Evolutionary conservation across 2,113 vertebrate genomes (phyloP).

Genomic region (Stegostoma tigrinum): DNA sequence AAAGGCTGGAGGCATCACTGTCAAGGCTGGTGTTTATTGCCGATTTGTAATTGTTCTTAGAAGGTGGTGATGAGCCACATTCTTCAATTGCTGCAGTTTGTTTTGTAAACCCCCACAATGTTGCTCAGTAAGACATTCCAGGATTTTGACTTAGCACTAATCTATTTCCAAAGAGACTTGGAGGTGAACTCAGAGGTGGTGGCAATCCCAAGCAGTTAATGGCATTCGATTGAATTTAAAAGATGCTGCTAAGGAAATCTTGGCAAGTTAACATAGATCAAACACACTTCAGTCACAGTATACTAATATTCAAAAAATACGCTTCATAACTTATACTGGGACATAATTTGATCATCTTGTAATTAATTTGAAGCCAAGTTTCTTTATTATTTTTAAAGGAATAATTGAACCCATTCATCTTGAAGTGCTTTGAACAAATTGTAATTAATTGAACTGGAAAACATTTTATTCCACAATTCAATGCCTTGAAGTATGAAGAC

Average conservation of each 20-base stretch:
- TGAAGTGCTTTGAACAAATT: background rate
- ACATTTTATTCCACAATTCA: background rate
- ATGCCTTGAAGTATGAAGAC: background rate
- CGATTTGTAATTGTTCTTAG: background rate
- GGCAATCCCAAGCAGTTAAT: background rate
- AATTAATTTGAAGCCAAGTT: background rate
- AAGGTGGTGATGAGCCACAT: background rate
- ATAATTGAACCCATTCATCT: background rate
- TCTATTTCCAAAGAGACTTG: background rate
- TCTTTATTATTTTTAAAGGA: background rate
- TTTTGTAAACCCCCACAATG: background rate
- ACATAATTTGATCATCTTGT: background rate
- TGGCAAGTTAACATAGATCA: background rate
- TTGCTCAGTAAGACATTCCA: background rate
- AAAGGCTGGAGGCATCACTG: background rate
- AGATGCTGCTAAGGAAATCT: background rate
- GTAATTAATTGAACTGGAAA: background rate
- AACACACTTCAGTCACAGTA: background rate
- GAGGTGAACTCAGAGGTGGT: background rate
- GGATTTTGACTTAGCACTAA: background rate
- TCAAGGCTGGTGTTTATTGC: background rate
- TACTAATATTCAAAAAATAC: too few relatives aligned
- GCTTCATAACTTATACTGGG: background rate
- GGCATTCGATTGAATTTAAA: background rate
- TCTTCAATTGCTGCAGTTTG: background rate